These are phyloP conservation scores for Falco biarmicus DNA, from an alignment of 2,797 vertebrate genomes.

Conservation along the genomic window DNA sequence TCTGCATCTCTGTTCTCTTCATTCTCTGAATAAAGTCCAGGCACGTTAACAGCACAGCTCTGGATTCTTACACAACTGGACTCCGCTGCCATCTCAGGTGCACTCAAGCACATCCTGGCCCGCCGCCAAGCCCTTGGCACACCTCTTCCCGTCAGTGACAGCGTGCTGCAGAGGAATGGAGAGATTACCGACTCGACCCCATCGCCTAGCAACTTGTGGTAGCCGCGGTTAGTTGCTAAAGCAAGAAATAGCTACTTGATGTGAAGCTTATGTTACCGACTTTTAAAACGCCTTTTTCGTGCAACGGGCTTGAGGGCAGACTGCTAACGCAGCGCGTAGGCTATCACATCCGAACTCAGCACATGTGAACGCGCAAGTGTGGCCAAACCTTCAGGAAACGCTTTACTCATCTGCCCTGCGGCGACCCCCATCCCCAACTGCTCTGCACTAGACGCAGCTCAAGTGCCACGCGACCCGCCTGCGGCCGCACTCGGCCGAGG, in stretches of 20 bases:
- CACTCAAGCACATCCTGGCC: not conserved
- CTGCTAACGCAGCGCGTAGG: fast-evolving
- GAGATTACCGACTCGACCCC: fast-evolving
- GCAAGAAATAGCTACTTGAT: fast-evolving
- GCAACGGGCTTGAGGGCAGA: not conserved
- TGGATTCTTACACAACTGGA: not conserved
- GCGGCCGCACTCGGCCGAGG: fast-evolving
- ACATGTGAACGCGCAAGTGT: not conserved
- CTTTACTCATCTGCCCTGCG: not conserved
- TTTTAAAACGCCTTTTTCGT: not conserved
- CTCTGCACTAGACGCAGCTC: not conserved
- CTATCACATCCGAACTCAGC: not conserved
- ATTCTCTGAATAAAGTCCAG: not conserved
- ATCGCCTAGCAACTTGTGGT: not conserved
- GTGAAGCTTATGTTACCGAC: not conserved
- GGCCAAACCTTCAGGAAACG: not conserved
- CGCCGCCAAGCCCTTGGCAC: not conserved
- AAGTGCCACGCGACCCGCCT: not conserved
- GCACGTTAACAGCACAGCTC: not conserved
- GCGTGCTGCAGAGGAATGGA: not conserved
- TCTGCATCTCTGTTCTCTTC: not conserved
- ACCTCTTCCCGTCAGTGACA: not conserved
- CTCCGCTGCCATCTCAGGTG: not conserved
- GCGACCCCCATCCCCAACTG: fast-evolving
- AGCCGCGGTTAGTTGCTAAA: not conserved